Evolutionary conservation across 2,797 vertebrate genomes (phyloP).

Genomic region (Oryzias sinensis): DNA sequence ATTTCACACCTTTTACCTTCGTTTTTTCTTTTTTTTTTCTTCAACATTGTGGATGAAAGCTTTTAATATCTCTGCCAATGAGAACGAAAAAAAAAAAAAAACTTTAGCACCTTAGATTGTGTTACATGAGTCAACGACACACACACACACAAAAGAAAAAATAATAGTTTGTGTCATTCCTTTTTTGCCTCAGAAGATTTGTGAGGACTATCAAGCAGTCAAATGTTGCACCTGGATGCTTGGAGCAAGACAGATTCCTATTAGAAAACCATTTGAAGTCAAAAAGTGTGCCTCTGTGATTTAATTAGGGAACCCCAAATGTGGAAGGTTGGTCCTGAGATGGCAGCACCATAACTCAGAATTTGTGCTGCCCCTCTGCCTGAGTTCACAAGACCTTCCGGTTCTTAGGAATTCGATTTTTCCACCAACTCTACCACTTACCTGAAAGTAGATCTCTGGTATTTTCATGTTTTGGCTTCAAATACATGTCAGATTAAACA

Average conservation of each 20-base stretch:
- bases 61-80: slow-evolving; percentile 47
- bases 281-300: slow-evolving; percentile 43
- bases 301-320: slow-evolving; percentile 49
- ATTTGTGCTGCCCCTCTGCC: slow-evolving; percentile 7
- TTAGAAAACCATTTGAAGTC: slow-evolving; percentile 23
- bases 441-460: slow-evolving; percentile 4
- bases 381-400: slow-evolving; percentile 18
- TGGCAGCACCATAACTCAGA: slow-evolving; percentile 60
- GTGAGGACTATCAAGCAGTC: slow-evolving; percentile 8
- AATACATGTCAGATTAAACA: background rate
- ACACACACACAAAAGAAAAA: slow-evolving; percentile 30
- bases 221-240: slow-evolving; percentile 25
- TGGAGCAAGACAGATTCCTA: slow-evolving; percentile 8
- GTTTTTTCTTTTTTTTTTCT: slow-evolving; percentile 20
- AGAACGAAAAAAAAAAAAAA: slow-evolving; percentile 6
- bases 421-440: slow-evolving; percentile 6
- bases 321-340: slow-evolving; percentile 27
- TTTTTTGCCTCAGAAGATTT: slow-evolving; percentile 18
- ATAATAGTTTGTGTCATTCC: slow-evolving; percentile 16
- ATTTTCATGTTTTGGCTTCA: background rate
- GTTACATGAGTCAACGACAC: slow-evolving; percentile 28
- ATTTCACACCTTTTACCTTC: slow-evolving; percentile 18
- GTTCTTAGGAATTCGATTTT: slow-evolving; percentile 16
- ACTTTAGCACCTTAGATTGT: slow-evolving; percentile 26
- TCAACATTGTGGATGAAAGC: slow-evolving; percentile 12